phyloP scores from a whole-genome alignment of 2,888 invertebrate genomes.

The Synanthedon andrenaeformis region DNA sequence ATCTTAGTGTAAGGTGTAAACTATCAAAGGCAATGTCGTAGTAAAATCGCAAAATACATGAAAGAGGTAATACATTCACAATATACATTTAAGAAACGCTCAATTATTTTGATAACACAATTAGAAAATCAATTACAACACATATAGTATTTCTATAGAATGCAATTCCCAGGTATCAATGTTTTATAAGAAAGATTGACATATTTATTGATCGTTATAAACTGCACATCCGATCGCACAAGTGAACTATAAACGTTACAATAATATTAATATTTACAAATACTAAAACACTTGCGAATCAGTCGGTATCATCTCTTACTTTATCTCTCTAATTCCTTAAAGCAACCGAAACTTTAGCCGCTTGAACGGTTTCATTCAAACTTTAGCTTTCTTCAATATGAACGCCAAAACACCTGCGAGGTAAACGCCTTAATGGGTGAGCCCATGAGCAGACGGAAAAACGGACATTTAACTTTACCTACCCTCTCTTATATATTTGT shows the following conservation, averaged over 20 bases:
- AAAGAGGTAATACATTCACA: constrained; percentile 3
- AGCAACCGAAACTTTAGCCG: constrained; percentile 18
- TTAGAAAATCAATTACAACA: neutral
- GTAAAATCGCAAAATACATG: constrained; percentile 29
- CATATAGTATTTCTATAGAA: constrained; percentile 6
- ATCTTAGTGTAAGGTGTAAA: constrained; percentile 42
- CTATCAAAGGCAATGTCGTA: constrained; percentile 53
- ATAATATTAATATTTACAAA: constrained; percentile 55
- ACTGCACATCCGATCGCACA: constrained; percentile 43
- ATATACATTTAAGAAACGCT: neutral
- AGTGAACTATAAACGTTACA: constrained; percentile 41
- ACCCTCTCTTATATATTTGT: too few relatives aligned
- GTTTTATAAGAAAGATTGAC: neutral
- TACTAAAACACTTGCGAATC: constrained; percentile 60
- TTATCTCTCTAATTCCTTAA: constrained; percentile 24
- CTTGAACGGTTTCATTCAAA: neutral
- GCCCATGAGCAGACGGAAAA: too few relatives aligned
- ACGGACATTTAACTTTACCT: too few relatives aligned
- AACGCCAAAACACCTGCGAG: too few relatives aligned
- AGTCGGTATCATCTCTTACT: constrained; percentile 44
- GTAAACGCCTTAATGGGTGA: too few relatives aligned
- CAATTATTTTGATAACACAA: neutral
- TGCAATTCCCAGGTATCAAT: constrained; percentile 43
- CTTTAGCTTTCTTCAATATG: too few relatives aligned
- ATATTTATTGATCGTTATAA: constrained; percentile 17